Evolutionary conservation across 2,888 invertebrate species (phyloP), one percentile per base, ranked within the genome.

Genomic region (Melanchra persicariae): DNA sequence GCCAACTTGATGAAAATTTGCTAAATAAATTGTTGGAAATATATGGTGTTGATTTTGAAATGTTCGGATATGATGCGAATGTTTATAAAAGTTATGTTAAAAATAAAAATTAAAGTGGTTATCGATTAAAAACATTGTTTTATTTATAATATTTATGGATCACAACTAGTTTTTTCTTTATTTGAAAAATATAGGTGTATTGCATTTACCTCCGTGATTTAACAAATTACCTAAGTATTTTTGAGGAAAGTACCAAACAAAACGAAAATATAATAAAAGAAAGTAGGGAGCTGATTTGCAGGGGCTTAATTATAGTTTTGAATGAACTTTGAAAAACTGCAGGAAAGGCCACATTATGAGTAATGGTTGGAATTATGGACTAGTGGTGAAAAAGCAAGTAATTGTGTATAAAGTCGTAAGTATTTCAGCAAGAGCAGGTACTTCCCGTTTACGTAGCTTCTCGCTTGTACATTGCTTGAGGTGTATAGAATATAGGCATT

Each of bases 11-110:
- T 86, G 93, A 93, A 85, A 88, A 93, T 80, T 96, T 96, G 92
- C 92, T 97, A 84, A 93, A 96, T 86, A 96, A 96, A 87, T 93
- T 97, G 87, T 95, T 97, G 87, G 90, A 96, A 86, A 97, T 97
- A 88, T 97, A 97, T 89, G 96, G 96, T 84, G 91, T 97, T 83
- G 97, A 97, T 92, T 97, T 97, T 91, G 97, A 97, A 91, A 96
- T 97, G 93, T 97, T 97, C 88, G 97, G 97, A 85, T 97, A 97
- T 90, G 96, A 97, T 92, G 92, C 95, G 66, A 93, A 92, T 81
- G 93, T 96, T 88, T 97, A 97, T 92, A 95, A 93, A 89, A 89
- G 82, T 91, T 96, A 93, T 91, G 96, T 92, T 88, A 95, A 91
- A 86, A 93, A 94, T 88, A 95, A 91, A 85, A 93, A 94, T 90